Conservation (phyloP, 2,113 vertebrate species). For the Stegostoma tigrinum region DNA sequence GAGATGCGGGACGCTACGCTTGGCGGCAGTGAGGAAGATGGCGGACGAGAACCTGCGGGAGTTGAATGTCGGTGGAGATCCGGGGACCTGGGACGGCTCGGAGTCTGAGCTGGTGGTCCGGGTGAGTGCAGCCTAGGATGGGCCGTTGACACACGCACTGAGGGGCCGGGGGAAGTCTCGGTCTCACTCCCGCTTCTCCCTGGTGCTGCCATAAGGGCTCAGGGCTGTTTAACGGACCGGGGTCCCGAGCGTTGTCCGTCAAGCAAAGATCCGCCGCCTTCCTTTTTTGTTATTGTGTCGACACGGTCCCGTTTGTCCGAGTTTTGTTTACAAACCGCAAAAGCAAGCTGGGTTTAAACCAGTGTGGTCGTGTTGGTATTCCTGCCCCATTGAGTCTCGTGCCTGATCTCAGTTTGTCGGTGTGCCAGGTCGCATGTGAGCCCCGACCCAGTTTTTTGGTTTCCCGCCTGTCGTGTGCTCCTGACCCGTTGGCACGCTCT, state of each 20-base stretch:
- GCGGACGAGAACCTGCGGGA: slow-evolving; percentile 46
- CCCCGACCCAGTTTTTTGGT: too few species aligned
- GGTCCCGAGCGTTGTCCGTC: too few species aligned
- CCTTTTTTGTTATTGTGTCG: background rate
- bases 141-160: background rate
- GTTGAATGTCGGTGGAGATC: background rate
- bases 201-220: background rate
- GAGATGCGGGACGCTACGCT: slow-evolving; percentile 20
- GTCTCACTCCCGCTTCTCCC: background rate
- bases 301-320: background rate
- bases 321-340: background rate
- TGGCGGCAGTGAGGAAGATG: slow-evolving; percentile 60
- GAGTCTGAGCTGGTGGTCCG: background rate
- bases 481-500: too few species aligned
- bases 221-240: background rate
- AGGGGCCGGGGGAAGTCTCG: too few species aligned
- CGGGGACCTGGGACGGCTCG: background rate
- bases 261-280: too few species aligned
- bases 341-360: too few species aligned
- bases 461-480: too few species aligned
- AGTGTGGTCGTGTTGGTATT: too few species aligned
- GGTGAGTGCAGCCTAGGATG: background rate
- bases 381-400: too few species aligned
- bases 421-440: too few species aligned
- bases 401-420: too few species aligned